Base-by-base conservation (phyloP, 2,888 invertebrate species). In the Villa cingulata region DNA sequence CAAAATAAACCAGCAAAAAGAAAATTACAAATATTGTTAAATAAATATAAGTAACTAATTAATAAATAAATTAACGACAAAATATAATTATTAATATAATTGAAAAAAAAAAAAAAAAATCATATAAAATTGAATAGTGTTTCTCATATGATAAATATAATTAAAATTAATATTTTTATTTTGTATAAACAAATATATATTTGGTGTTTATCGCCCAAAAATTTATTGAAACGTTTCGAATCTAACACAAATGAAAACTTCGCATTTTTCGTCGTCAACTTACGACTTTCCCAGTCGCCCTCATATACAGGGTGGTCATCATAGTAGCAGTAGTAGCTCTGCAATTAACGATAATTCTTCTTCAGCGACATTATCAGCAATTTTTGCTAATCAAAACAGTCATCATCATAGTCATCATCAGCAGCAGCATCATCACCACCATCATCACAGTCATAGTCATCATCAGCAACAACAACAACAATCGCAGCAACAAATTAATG, bases 281-380 rank as follows among this genome's bases (percentile, higher is more conserved):
- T 57, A 57, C 58, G 60, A 60, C 59, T 59, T 60, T 54, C 53
- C 57, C 54, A 56, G 59, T 60, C 60, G 59, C 59, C 57, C 57
- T 55, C 51, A 52, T 52, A 51, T 56, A 52, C 54, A 57, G 58
- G 58, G 59, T 54, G 56, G 54, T 52, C 54, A 56, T 44, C 53
- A 51, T 40, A 53, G 41, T 38, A 54, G 38, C 52, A 53, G 42
- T 49, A 51, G 34, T 43, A 55, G 43, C 48, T 50, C 37, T 42
- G 55, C 37, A 15, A 48, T 17, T 41, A 40, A 41, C 10, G 16
- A 48, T 45, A 50, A 48, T 43, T 17, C 45, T 40, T 44, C 48
- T 36, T 38, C 45, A 27, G 46, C 41, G 37, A 37, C 41, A 46
- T 42, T 37, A 37, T 18, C 41, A 37, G 46, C 46, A 27, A 42